Conservation (phyloP, 2,888 invertebrate genomes). For the Schizaphis graminum region DNA sequence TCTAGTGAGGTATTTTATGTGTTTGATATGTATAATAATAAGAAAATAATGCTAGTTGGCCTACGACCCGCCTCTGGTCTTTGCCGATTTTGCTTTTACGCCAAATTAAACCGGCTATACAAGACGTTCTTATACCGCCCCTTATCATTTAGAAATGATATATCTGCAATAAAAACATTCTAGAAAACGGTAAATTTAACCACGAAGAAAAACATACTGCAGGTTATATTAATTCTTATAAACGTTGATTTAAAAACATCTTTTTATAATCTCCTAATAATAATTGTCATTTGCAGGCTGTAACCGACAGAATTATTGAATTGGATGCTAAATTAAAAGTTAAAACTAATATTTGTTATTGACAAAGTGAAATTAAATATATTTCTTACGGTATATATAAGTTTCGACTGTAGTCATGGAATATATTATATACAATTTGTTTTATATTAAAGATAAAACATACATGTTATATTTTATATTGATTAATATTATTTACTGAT, state of each 20-base stretch:
- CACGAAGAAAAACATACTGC: neutral
- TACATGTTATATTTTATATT: neutral
- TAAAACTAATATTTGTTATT: neutral
- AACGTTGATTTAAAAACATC: neutral
- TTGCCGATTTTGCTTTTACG: neutral
- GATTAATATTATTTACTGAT: neutral
- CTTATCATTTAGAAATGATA: conserved; percentile 7
- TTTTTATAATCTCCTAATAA: neutral
- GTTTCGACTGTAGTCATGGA: neutral
- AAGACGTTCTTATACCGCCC: neutral
- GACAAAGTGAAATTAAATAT: neutral
- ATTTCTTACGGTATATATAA: neutral
- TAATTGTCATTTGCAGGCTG: neutral
- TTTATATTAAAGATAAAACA: neutral
- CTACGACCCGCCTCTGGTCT: neutral
- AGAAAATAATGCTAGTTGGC: conserved; percentile 10
- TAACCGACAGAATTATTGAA: neutral
- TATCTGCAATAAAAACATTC: neutral
- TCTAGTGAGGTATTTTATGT: neutral
- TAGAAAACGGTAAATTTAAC: neutral
- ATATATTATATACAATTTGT: neutral
- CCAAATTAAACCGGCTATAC: conserved; percentile 43
- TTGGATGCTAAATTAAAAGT: neutral
- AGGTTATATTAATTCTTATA: neutral
- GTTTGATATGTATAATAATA: neutral